Evolutionary conservation across 2,888 invertebrate species (phyloP).

Genomic region (Diploptera punctata): DNA sequence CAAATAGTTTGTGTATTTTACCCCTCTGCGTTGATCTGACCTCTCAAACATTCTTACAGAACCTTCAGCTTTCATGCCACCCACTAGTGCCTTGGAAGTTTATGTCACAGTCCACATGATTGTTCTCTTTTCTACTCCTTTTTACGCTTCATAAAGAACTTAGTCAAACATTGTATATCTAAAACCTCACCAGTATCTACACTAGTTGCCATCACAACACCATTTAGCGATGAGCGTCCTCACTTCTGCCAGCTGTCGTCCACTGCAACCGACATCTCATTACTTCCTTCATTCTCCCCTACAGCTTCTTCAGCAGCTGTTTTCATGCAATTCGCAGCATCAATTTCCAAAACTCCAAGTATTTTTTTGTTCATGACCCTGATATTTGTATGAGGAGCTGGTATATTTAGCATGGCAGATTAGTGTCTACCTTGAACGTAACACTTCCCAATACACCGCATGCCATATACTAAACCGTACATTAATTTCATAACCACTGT

Average conservation of each 20-base stretch:
- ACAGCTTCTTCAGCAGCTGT: not conserved
- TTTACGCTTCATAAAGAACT: not conserved
- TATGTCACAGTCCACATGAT: not conserved
- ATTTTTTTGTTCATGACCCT: not conserved
- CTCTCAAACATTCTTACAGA: not conserved
- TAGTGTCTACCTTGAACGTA: not conserved
- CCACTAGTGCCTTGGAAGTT: not conserved
- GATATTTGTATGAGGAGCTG: not conserved
- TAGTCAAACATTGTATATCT: not conserved
- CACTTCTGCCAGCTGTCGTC: not conserved
- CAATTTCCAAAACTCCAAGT: not conserved
- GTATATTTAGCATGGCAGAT: not conserved
- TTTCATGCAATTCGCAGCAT: not conserved
- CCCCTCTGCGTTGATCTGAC: not conserved
- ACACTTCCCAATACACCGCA: not conserved
- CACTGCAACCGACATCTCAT: not conserved
- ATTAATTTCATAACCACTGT: not conserved
- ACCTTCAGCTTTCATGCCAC: too few species aligned
- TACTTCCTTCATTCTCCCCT: not conserved
- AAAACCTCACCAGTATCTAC: not conserved
- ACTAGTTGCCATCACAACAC: not conserved
- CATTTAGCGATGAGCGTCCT: not conserved
- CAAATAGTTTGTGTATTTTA: not conserved
- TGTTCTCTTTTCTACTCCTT: not conserved
- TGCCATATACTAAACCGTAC: conserved; percentile 1